Percentiles rank a stretch among this genome's conserved stretches.
phyloP scores from a whole-genome alignment of 1,140 invertebrate species.

The Nephotettix cincticeps region DNA sequence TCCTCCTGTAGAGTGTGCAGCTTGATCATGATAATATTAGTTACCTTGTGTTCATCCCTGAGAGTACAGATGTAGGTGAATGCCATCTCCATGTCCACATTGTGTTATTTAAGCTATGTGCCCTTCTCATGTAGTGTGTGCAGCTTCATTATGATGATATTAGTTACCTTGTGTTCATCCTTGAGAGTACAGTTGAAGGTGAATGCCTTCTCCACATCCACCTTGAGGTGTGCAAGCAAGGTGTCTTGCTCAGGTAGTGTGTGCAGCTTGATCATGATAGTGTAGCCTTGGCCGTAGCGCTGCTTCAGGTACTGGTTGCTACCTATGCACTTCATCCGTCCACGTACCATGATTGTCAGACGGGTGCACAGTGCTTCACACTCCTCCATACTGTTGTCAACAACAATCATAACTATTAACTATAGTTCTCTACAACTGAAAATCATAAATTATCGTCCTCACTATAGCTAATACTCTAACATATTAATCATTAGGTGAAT shows the following conservation, averaged over 20 bases:
- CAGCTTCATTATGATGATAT: slow-evolving; percentile 50
- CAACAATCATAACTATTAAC: too few relatives aligned
- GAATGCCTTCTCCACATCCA: neutral
- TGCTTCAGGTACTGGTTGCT: slow-evolving; percentile 51
- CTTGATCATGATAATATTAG: slow-evolving; percentile 52
- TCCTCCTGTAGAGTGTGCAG: neutral
- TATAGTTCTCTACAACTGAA: too few relatives aligned
- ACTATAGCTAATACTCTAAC: too few relatives aligned
- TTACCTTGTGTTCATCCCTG: slow-evolving; percentile 23
- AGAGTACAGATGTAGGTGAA: neutral
- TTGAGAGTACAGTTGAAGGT: slow-evolving; percentile 3
- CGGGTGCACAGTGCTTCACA: slow-evolving; percentile 85
- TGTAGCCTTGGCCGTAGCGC: slow-evolving; percentile 51
- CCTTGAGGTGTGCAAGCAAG: neutral
- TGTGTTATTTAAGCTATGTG: neutral
- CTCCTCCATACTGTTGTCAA: slow-evolving; percentile 40
- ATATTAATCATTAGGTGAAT: too few relatives aligned
- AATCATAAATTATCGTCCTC: too few relatives aligned
- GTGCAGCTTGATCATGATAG: slow-evolving; percentile 48
- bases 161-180: slow-evolving; percentile 25
- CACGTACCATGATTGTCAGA: slow-evolving; percentile 86
- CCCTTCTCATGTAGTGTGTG: neutral
- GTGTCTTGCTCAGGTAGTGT: neutral
- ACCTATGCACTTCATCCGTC: slow-evolving; percentile 54
- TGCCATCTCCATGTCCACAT: neutral